phyloP scores from a whole-genome alignment of 1,140 invertebrate genomes.

The Drosophila pandora region DNA sequence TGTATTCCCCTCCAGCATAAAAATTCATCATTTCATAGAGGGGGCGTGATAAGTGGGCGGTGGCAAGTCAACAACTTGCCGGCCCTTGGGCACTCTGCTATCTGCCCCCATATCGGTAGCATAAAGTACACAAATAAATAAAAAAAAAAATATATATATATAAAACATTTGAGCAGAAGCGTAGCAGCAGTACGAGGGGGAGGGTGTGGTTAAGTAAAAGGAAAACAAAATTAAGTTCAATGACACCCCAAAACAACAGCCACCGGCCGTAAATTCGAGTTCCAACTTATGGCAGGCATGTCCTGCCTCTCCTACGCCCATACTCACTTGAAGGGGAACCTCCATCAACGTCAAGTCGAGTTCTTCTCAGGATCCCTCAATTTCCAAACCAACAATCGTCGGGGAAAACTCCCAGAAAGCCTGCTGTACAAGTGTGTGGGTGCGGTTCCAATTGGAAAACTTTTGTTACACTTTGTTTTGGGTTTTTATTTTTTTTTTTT shows the following conservation, averaged over 20 bases:
- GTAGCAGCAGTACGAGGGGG: not conserved
- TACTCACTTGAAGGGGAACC: conserved; percentile 27
- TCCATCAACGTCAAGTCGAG: conserved; percentile 69
- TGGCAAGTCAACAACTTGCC: conserved; percentile 65
- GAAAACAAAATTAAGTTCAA: conserved; percentile 78
- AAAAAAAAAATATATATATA: conserved; percentile 37
- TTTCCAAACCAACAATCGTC: not conserved
- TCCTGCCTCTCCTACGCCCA: not conserved
- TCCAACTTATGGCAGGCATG: conserved; percentile 28
- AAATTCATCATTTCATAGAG: conserved; percentile 58
- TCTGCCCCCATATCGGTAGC: conserved; percentile 57
- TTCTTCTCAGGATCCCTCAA: conserved; percentile 14
- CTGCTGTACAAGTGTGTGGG: conserved; percentile 6
- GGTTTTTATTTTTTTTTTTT: conserved; percentile 5
- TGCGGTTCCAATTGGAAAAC: conserved; percentile 72
- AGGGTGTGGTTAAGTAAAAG: conserved; percentile 29
- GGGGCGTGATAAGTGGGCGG: not conserved
- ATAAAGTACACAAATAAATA: conserved; percentile 79
- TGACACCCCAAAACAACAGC: conserved; percentile 73
- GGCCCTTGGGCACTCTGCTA: conserved; percentile 30
- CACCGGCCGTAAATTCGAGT: conserved; percentile 52
- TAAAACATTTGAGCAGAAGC: conserved; percentile 30
- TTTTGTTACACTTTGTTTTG: conserved; percentile 70
- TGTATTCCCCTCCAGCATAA: conserved; percentile 3
- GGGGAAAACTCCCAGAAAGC: not conserved